Percentiles rank a stretch among this genome's conserved stretches.
Conservation (phyloP, 2,888 invertebrate genomes). For the Cinara cedri region DNA sequence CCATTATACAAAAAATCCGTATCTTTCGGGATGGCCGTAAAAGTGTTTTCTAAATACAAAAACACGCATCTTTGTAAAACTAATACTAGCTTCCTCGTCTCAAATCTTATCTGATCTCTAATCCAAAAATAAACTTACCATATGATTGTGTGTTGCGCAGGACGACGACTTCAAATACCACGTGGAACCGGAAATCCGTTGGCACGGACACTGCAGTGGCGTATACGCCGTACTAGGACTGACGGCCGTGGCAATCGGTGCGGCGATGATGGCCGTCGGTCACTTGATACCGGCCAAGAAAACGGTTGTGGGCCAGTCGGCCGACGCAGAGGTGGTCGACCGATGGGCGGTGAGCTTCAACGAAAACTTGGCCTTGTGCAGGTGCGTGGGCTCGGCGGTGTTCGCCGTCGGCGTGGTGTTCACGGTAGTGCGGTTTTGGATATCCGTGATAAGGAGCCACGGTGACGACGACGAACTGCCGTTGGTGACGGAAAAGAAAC, state of each 20-base stretch:
- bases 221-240: conserved; percentile 8
- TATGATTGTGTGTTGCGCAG: background rate
- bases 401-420: conserved; percentile 47
- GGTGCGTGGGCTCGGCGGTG: conserved; percentile 38
- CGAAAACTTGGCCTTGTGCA: conserved; percentile 27
- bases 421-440: conserved; percentile 46
- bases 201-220: conserved; percentile 26
- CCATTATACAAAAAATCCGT: too few relatives aligned
- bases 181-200: conserved; percentile 39
- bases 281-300: conserved; percentile 43
- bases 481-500: background rate
- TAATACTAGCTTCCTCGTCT: too few relatives aligned
- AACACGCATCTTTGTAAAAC: too few relatives aligned
- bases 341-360: conserved; percentile 32
- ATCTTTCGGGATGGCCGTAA: too few relatives aligned
- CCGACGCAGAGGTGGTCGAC: conserved; percentile 38
- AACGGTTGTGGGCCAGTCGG: conserved; percentile 9
- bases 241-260: background rate
- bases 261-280: conserved; percentile 16
- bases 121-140: too few relatives aligned
- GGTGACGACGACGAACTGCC: background rate
- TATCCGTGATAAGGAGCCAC: conserved; percentile 33
- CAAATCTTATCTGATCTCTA: too few relatives aligned
- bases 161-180: conserved; percentile 43
- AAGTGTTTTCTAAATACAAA: too few relatives aligned